Conservation (phyloP, 2,113 vertebrate species). For the Tachysurus fulvidraco region DNA sequence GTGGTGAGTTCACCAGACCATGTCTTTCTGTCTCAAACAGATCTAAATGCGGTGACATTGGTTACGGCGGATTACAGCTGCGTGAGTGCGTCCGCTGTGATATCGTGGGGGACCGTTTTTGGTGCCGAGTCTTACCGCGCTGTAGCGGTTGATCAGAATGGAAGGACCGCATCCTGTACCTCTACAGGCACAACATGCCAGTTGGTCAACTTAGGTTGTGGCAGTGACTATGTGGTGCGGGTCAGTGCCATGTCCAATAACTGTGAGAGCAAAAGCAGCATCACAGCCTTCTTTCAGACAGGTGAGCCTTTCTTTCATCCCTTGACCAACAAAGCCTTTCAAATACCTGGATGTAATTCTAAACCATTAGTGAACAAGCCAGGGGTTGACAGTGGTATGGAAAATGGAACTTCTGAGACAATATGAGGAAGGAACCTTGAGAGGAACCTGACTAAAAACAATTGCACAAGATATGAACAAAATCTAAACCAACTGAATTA, state of each 20-base stretch:
- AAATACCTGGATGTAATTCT: not conserved
- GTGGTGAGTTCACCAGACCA: not conserved
- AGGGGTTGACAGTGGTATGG: not conserved
- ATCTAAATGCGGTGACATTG: slow-evolving; percentile 58
- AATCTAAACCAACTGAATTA: not conserved
- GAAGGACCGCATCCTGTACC: slow-evolving; percentile 55
- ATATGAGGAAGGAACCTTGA: not conserved
- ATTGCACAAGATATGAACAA: not conserved
- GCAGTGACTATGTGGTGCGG: slow-evolving; percentile 55
- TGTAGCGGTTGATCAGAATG: slow-evolving; percentile 34
- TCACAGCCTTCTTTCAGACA: slow-evolving; percentile 53
- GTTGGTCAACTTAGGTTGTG: slow-evolving; percentile 62
- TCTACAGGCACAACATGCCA: slow-evolving; percentile 57
- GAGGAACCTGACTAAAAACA: too few relatives aligned
- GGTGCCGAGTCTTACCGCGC: slow-evolving; percentile 67
- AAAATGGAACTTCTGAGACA: not conserved
- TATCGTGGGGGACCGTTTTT: slow-evolving; percentile 62
- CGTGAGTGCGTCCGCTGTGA: slow-evolving; percentile 36
- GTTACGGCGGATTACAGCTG: slow-evolving; percentile 67
- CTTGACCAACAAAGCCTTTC: not conserved
- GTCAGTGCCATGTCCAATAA: slow-evolving; percentile 62
- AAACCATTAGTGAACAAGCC: not conserved
- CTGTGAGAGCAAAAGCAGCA: slow-evolving; percentile 62
- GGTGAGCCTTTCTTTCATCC: slow-evolving; percentile 35
- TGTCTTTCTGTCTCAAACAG: slow-evolving; percentile 48